A percentile compares a stretch with the other conserved stretches of the same genome.
These are phyloP conservation scores for Auanema sp. DNA, from an alignment of 2,888 invertebrate genomes.

Conservation along the genomic window DNA sequence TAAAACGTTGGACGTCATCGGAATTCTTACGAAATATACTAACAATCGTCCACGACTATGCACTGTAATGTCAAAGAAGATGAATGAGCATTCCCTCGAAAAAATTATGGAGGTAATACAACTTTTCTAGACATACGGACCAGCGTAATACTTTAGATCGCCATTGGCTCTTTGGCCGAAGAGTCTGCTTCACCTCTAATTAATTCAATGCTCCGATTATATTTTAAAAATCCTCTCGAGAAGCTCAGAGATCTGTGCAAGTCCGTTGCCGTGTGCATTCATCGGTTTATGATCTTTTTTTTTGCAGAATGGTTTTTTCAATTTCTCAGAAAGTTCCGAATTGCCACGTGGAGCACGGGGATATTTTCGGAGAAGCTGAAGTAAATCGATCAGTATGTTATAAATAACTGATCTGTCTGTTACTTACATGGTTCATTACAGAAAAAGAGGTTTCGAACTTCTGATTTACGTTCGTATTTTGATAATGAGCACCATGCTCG, in stretches of 20 bases:
- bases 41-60: no score
- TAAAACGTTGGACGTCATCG: no score
- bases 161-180: no score
- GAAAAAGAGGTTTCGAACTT: background rate
- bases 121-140: no score
- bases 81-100: no score
- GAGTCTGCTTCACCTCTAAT: background rate
- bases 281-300: background rate
- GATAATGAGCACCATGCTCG: conserved; percentile 3
- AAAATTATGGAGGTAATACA: no score
- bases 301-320: background rate
- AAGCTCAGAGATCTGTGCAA: background rate
- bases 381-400: background rate
- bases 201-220: background rate
- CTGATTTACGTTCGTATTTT: background rate
- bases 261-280: no score
- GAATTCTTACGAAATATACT: no score
- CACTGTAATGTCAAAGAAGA: no score
- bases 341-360: background rate
- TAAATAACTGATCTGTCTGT: background rate
- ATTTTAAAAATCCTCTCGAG: background rate
- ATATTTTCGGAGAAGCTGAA: conserved; percentile 4
- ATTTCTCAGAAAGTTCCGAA: background rate
- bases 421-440: background rate
- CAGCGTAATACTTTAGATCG: no score